Evolutionary conservation across 2,888 invertebrate species (phyloP).

Genomic region (Torymus auratus): DNA sequence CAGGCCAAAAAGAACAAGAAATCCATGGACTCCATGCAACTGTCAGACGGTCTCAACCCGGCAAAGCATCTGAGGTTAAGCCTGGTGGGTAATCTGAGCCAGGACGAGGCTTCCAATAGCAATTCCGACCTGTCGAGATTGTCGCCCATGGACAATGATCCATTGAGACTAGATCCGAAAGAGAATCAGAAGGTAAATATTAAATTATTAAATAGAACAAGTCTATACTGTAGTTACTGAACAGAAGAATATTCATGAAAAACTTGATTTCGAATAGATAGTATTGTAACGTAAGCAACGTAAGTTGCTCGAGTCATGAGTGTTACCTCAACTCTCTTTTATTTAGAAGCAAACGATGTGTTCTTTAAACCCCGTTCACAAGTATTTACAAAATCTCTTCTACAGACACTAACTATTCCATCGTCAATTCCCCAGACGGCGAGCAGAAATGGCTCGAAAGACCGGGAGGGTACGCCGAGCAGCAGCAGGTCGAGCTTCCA

Average conservation of each 20-base stretch:
- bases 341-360: too few species aligned
- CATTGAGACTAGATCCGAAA: slow-evolving; percentile 58
- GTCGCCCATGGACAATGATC: slow-evolving; percentile 42
- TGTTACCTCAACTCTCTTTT: too few species aligned
- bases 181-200: slow-evolving; percentile 44
- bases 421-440: slow-evolving; percentile 24
- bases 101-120: slow-evolving; percentile 72
- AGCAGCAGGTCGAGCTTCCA: slow-evolving; percentile 68
- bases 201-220: too few species aligned
- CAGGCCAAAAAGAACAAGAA: slow-evolving; percentile 54
- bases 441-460: slow-evolving; percentile 69
- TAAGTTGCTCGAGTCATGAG: too few species aligned
- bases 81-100: slow-evolving; percentile 68
- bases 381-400: background rate
- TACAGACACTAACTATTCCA: background rate
- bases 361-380: too few species aligned
- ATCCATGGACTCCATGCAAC: slow-evolving; percentile 53
- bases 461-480: slow-evolving; percentile 65
- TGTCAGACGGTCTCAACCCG: slow-evolving; percentile 54
- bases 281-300: too few species aligned
- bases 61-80: slow-evolving; percentile 66
- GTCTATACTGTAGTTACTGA: too few species aligned
- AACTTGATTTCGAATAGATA: too few species aligned
- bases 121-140: slow-evolving; percentile 68
- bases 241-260: too few species aligned